These are phyloP conservation scores for Typhlichthys subterraneus DNA, from an alignment of 2,797 vertebrate species.

Conservation along the genomic window DNA sequence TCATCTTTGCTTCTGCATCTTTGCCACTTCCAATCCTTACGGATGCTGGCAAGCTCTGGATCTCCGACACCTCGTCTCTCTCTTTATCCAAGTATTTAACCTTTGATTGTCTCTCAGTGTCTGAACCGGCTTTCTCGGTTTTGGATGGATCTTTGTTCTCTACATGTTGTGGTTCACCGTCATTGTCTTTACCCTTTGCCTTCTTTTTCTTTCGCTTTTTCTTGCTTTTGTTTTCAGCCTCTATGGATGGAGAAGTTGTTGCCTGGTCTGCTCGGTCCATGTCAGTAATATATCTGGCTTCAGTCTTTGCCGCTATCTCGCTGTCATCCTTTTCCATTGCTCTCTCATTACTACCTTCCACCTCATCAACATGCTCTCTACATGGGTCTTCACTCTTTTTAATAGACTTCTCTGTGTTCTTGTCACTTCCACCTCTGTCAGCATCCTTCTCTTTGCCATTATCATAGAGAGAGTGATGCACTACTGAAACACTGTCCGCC, in stretches of 20 bases:
- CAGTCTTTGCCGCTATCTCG: constrained; percentile 27
- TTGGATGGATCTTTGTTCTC: constrained; percentile 1
- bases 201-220: constrained; percentile 66
- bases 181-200: constrained; percentile 48
- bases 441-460: constrained; percentile 7
- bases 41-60: background rate
- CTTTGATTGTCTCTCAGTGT: background rate
- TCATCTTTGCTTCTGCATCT: constrained; percentile 8
- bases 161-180: constrained; percentile 26
- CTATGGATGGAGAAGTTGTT: constrained; percentile 11
- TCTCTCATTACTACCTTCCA: background rate
- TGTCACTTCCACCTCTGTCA: constrained; percentile 11
- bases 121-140: constrained; percentile 19
- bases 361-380: background rate
- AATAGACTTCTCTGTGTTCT: constrained; percentile 1
- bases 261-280: constrained; percentile 26
- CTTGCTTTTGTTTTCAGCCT: constrained; percentile 57
- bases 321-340: constrained; percentile 20
- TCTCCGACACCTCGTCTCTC: constrained; percentile 10
- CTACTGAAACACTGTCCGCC: constrained; percentile 6
- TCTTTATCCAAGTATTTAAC: constrained; percentile 9
- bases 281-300: constrained; percentile 21
- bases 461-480: background rate
- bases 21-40: background rate
- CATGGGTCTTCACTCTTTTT: constrained; percentile 7